Conservation (phyloP, 2,797 vertebrate genomes). For the Aeoliscus strigatus region DNA sequence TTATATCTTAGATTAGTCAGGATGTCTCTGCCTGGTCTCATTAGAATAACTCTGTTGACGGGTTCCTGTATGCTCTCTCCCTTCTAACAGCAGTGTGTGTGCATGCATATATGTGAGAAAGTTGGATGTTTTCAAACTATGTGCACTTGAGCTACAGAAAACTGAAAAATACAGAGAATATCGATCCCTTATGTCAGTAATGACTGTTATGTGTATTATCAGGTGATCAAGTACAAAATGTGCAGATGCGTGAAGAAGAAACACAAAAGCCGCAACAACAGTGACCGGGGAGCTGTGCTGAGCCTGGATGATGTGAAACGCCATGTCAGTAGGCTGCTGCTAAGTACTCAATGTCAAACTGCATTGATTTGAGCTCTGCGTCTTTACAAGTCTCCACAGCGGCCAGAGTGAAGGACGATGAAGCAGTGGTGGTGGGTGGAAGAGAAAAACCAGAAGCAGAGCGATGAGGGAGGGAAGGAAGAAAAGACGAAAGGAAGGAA, state of each 20-base stretch:
- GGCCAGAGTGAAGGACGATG: conserved; percentile 1
- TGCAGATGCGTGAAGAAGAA: conserved; percentile 88
- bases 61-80: background rate
- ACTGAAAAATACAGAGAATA: too few relatives aligned
- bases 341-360: conserved; percentile 38
- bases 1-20: conserved; percentile 53
- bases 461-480: conserved; percentile 18
- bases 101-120: background rate
- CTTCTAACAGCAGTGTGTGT: background rate
- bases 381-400: conserved; percentile 13
- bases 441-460: conserved; percentile 9
- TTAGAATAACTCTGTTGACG: conserved; percentile 31
- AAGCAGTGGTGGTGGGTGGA: conserved; percentile 4
- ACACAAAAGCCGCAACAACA: conserved; percentile 91
- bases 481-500: conserved; percentile 9
- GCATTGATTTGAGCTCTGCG: conserved; percentile 26
- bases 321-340: conserved; percentile 82
- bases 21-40: conserved; percentile 44
- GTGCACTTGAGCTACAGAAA: conserved; percentile 25
- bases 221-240: conserved; percentile 95
- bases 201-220: conserved; percentile 29
- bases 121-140: too few relatives aligned
- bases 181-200: conserved; percentile 14
- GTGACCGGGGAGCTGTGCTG: conserved; percentile 90
- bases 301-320: conserved; percentile 97